Base-by-base conservation (phyloP, 2,888 invertebrate genomes). In the Panzeria rudis region DNA sequence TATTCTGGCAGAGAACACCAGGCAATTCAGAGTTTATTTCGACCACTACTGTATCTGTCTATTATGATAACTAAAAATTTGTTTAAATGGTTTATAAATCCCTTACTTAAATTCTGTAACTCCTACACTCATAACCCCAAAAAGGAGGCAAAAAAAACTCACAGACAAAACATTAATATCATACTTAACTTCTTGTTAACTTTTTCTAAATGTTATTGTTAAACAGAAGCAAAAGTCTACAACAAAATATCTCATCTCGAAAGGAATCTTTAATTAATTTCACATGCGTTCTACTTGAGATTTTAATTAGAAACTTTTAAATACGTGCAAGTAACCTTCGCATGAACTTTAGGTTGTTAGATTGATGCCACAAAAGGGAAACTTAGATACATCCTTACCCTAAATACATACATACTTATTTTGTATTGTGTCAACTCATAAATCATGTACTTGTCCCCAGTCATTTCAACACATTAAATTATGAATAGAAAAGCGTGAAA, bases 221-320 rank as follows among this genome's bases (percentile, higher is more conserved):
- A 15, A 38, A 23, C 23, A 35, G 2, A 5, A n/a, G 20, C 4
- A 29, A 32, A 17, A 52, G 5, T 25, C 17, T 17, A 17, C 5
- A 41, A 32, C 13, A 47, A 61, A 38, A 20, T 61, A 32, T 17
- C 7, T 3, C 3, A 29, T 17, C 11, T 76, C 32, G 17, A 25
- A 71, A 76, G 44, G 61, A 62, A 78, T 54, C 25, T 32, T 68
- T 59, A 78, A 83, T 78, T 77, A 83, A 72, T 77, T 78, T 61
- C 61, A 29, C 54, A 29, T 47, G 64, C 66, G 72, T 59, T 68
- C 66, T n/a, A 23, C 9, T 17, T 68, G 52, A 52, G 23, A 52
- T 17, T 13, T 15, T n/a, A 50, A 38, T 41, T 23, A 38, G 41
- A 59, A 17, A 13, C 15, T 32, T 76, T 29, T 64, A 32, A 59